These are phyloP conservation scores for Nasonia longicornis DNA, from an alignment of 1,140 invertebrate species.

Conservation along the genomic window DNA sequence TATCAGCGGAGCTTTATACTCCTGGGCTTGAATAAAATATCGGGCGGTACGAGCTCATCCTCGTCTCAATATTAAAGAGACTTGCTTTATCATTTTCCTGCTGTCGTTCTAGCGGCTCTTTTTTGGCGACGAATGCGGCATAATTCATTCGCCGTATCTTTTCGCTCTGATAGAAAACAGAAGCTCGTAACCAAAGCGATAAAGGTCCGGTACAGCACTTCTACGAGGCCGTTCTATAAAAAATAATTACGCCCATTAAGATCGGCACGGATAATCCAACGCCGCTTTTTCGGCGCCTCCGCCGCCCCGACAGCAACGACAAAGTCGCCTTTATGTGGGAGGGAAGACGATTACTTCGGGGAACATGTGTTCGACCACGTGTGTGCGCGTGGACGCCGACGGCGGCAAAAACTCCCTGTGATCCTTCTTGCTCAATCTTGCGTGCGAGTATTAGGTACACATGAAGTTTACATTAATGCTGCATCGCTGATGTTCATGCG, in stretches of 20 bases:
- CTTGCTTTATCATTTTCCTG: neutral
- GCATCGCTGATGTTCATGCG: too few relatives aligned
- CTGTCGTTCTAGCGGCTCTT: neutral
- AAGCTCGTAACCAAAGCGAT: neutral
- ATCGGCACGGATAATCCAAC: neutral
- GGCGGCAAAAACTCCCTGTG: neutral
- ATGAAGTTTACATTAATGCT: neutral
- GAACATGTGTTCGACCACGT: conserved; percentile 17
- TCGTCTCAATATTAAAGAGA: neutral
- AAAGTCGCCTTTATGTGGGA: neutral
- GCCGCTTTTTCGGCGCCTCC: neutral
- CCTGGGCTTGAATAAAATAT: neutral
- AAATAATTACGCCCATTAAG: neutral
- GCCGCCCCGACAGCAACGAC: neutral
- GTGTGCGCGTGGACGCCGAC: neutral
- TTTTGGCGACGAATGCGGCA: neutral
- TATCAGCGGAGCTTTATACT: conserved; percentile 11
- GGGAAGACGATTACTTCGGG: neutral
- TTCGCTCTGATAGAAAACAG: neutral
- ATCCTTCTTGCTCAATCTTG: neutral
- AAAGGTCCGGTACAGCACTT: neutral
- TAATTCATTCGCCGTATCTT: too few relatives aligned
- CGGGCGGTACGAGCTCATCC: neutral
- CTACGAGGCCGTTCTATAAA: neutral
- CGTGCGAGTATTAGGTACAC: neutral